phyloP scores from a whole-genome alignment of 2,888 invertebrate genomes.

The Apotomis turbidana region DNA sequence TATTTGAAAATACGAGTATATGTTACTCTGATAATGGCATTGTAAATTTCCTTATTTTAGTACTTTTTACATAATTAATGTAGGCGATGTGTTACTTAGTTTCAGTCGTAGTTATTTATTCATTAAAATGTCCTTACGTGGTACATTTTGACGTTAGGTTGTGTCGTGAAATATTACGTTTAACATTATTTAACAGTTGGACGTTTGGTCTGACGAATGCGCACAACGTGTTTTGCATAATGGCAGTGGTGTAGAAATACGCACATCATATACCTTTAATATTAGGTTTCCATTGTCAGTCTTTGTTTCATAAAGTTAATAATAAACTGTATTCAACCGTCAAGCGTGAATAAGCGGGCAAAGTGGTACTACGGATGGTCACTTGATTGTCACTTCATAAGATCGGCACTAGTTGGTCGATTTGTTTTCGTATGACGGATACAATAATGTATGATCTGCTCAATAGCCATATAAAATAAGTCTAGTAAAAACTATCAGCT shows the following conservation, averaged over 20 bases:
- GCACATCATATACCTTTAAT: neutral
- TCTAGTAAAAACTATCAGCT: too few relatives aligned
- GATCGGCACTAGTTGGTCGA: neutral
- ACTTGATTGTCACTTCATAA: constrained; percentile 13
- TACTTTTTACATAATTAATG: neutral
- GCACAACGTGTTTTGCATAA: neutral
- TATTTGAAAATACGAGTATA: neutral
- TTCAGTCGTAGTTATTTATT: too few relatives aligned
- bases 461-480: too few relatives aligned
- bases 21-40: neutral
- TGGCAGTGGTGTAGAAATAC: neutral
- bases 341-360: constrained; percentile 22
- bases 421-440: neutral
- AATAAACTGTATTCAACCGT: constrained; percentile 33
- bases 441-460: too few relatives aligned
- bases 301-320: constrained; percentile 37
- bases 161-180: too few relatives aligned
- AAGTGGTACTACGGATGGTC: constrained; percentile 20
- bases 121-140: too few relatives aligned
- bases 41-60: neutral
- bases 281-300: constrained; percentile 26
- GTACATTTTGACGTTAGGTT: too few relatives aligned
- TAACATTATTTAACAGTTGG: too few relatives aligned
- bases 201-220: neutral
- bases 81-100: too few relatives aligned